Base-by-base conservation (phyloP, 2,888 invertebrate species). In the Electrophaes corylata region DNA sequence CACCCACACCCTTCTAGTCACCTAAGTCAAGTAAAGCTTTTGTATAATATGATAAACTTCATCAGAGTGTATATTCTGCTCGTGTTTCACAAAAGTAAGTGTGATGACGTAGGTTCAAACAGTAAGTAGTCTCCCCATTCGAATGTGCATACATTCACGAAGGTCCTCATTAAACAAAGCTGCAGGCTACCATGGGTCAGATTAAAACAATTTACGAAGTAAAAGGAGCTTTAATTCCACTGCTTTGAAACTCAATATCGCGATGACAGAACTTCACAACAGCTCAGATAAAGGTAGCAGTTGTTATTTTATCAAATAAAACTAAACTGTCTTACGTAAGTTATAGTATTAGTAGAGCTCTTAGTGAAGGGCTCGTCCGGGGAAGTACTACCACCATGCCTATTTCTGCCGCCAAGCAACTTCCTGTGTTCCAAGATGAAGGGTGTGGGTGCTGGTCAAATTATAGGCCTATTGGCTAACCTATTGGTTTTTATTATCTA, bases 151-250 rank as follows among this genome's bases (percentile, higher is more conserved):
- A 78, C 72, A 74, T 76, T 75, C 76, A 62, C 75, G 74, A 72
- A 66, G 72, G 73, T 74, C 70, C 83, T 83, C 84, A 84, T 85
- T 83, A 84, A 79, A 78, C 72, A 73, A 69, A 69, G 71, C 76
- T 71, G 76, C 71, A 73, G 78, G 76, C 73, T 79, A 16, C 12
- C 16, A 10, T 39, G 33, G 26, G 16, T 26, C 48, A 49, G 26
- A 35, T 12, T n/a, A 4, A 49, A 18, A 16, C 23, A 23, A 16
- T 26, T 18, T 18, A 0, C 18, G 18, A 39, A 29, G 11, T 4
- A 40, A 49, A 49, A 49, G 18, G 26, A 19, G 14, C 26, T 29
- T n/a, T 49, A 49, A 29, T 19, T 3, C 1, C 1, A 18, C 6
- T 6, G 10, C 6, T 8, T 40, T 40, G 3, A 40, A 29, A n/a